Evolutionary conservation across 1,140 invertebrate genomes (phyloP).

Genomic region (Neodiprion fabricii): DNA sequence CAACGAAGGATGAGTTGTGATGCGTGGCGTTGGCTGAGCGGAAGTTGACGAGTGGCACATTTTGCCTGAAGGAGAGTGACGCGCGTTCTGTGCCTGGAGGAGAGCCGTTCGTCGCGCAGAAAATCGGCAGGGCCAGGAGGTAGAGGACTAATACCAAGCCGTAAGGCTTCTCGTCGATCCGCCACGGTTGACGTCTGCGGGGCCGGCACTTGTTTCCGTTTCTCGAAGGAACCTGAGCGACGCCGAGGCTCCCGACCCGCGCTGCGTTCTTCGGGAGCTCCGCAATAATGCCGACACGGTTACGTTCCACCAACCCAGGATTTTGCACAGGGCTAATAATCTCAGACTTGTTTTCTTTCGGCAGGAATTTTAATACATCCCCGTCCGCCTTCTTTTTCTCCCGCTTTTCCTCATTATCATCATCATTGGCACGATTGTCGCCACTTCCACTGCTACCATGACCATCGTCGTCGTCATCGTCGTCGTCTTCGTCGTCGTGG

Average conservation of each 20-base stretch:
- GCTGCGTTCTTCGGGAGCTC: too few relatives aligned
- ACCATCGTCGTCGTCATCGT: background rate
- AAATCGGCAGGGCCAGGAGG: slow-evolving; percentile 47
- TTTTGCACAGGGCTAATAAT: too few relatives aligned
- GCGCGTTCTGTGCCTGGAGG: background rate
- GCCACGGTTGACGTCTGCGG: background rate
- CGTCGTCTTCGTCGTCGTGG: background rate
- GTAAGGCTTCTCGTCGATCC: slow-evolving; percentile 15
- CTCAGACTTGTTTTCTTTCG: too few relatives aligned
- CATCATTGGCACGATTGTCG: background rate
- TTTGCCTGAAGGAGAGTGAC: slow-evolving; percentile 21
- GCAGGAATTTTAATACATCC: too few relatives aligned
- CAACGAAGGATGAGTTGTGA: slow-evolving; percentile 25
- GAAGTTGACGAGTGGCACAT: slow-evolving; percentile 33
- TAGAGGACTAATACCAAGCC: slow-evolving; percentile 46
- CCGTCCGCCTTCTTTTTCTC: background rate
- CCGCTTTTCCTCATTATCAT: background rate
- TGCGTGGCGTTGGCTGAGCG: slow-evolving; percentile 36
- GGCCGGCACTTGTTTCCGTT: slow-evolving; percentile 27
- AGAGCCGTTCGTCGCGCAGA: slow-evolving; percentile 46
- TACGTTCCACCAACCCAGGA: background rate
- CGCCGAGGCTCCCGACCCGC: background rate
- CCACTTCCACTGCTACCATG: background rate
- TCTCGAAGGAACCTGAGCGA: background rate
- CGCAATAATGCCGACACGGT: background rate